Evolutionary conservation across 2,113 vertebrate species (phyloP).

Genomic region (Chloebia gouldiae): DNA sequence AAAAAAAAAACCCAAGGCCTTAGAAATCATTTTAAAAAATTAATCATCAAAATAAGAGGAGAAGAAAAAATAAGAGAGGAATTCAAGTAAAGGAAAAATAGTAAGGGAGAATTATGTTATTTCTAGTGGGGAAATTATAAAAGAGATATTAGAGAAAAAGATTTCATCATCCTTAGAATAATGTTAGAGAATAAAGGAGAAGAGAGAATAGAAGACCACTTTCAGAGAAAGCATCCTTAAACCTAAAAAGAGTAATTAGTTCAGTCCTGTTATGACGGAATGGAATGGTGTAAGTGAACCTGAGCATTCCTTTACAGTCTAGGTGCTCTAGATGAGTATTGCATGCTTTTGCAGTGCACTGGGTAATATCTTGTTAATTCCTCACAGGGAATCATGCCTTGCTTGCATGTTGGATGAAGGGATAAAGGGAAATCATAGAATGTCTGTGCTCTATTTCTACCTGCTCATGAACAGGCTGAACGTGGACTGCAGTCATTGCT

Average conservation of each 20-base stretch:
- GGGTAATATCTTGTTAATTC: slow-evolving; percentile 22
- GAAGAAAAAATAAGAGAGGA: background rate
- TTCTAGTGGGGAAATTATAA: background rate
- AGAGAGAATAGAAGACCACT: background rate
- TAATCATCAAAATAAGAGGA: background rate
- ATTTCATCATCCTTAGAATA: background rate
- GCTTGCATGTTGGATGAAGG: background rate
- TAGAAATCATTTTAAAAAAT: background rate
- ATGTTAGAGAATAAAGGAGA: slow-evolving; percentile 19
- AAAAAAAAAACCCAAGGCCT: background rate
- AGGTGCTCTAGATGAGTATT: background rate
- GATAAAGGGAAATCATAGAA: background rate
- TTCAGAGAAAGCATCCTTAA: slow-evolving; percentile 19
- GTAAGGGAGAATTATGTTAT: background rate
- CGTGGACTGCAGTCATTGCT: slow-evolving; percentile 73
- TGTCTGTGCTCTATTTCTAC: slow-evolving; percentile 61
- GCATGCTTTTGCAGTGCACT: slow-evolving; percentile 7
- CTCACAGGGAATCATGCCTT: slow-evolving; percentile 14
- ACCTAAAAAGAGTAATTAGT: slow-evolving; percentile 4
- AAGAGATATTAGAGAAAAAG: slow-evolving; percentile 3
- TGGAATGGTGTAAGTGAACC: background rate
- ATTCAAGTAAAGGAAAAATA: background rate
- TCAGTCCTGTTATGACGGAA: background rate
- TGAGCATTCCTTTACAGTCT: background rate
- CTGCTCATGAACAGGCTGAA: slow-evolving; percentile 80